These are phyloP conservation scores for Lasioglossum lativentre DNA, from an alignment of 2,888 invertebrate genomes.

Conservation along the genomic window DNA sequence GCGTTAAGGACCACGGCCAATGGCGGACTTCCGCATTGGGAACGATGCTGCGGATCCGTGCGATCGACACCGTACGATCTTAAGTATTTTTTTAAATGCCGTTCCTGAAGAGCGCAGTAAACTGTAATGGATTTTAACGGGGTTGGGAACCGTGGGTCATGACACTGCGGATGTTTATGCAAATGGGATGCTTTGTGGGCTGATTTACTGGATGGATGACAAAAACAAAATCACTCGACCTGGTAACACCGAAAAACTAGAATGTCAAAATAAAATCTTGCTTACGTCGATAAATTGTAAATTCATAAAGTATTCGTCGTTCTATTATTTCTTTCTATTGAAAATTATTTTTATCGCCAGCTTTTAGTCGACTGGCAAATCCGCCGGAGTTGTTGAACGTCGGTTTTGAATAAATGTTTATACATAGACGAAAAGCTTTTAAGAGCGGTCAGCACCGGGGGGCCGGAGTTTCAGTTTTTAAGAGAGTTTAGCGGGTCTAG, in stretches of 20 bases:
- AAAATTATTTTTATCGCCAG: not conserved
- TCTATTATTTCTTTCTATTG: too few relatives aligned
- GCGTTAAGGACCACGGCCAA: constrained; percentile 50
- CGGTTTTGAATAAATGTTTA: constrained; percentile 4
- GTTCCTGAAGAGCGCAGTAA: not conserved
- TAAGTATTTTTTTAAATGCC: constrained; percentile 1
- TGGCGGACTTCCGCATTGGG: constrained; percentile 39
- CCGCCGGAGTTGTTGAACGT: not conserved
- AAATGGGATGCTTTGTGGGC: not conserved
- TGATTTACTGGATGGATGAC: not conserved
- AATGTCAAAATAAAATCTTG: not conserved
- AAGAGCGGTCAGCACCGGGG: constrained; percentile 4
- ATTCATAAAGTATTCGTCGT: not conserved
- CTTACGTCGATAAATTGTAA: too few relatives aligned
- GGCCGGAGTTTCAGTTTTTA: not conserved
- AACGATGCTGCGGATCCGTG: constrained; percentile 25
- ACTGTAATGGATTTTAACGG: constrained; percentile 4
- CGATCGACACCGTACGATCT: constrained; percentile 10
- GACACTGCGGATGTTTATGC: not conserved
- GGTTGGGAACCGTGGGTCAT: not conserved
- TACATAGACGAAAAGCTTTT: not conserved
- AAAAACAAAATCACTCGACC: not conserved
- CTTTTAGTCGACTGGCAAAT: not conserved
- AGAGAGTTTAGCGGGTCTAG: not conserved
- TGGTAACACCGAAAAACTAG: not conserved